Evolutionary conservation across 2,113 vertebrate species (phyloP).

Genomic region (Epinephelus lanceolatus): DNA sequence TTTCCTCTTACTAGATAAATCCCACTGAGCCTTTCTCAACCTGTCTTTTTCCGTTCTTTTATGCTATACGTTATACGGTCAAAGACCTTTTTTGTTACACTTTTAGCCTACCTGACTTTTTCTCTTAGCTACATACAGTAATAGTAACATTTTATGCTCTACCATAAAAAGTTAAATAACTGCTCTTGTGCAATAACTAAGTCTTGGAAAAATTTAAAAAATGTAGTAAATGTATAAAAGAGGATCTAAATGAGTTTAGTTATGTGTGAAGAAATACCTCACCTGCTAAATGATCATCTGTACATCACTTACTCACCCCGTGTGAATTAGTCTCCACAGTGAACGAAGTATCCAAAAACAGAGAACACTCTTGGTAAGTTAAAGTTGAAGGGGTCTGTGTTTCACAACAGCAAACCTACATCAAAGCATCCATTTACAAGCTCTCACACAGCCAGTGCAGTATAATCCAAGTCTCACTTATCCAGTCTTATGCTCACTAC

Average conservation of each 20-base stretch:
- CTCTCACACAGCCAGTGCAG: no score
- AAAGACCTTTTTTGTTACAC: not conserved
- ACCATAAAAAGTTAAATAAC: not conserved
- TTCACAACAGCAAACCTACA: no score
- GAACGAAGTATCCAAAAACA: no score
- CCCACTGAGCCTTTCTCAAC: constrained; percentile 6
- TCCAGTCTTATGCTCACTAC: no score
- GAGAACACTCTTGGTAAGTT: no score
- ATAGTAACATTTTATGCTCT: not conserved
- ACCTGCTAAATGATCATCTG: no score
- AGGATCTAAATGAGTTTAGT: not conserved
- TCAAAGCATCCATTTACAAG: no score
- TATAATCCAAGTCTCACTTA: no score
- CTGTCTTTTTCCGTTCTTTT: not conserved
- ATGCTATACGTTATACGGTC: not conserved
- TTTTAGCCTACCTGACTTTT: not conserved
- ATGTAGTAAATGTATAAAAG: not conserved
- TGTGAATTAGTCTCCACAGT: no score
- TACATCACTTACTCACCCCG: no score
- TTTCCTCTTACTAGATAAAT: constrained; percentile 18
- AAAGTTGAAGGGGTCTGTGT: no score
- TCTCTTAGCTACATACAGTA: not conserved
- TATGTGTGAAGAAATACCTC: not conserved
- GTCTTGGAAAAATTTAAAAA: not conserved
- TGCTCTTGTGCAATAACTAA: not conserved